A percentile compares a stretch with the other conserved stretches of the same genome.
Conservation (phyloP, 2,113 vertebrate genomes). For the Anoplopoma fimbria region DNA sequence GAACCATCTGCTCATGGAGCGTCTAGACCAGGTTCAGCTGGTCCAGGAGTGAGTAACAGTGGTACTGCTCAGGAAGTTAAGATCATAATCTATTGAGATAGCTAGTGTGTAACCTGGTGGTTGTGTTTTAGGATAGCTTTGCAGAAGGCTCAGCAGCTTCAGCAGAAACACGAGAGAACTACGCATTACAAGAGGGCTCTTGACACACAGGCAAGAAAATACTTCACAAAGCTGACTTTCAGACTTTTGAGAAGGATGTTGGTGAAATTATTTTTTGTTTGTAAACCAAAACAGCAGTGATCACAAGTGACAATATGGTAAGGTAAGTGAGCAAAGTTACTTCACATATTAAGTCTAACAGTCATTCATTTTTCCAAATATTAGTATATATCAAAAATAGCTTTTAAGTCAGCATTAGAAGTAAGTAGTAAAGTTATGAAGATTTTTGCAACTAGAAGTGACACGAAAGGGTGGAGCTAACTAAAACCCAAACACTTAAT, state of each 20-base stretch:
- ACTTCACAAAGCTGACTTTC: neutral
- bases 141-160: constrained; percentile 80
- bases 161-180: constrained; percentile 79
- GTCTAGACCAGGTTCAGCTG: constrained; percentile 83
- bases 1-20: constrained; percentile 75
- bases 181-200: constrained; percentile 82
- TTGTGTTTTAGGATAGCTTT: constrained; percentile 78
- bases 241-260: neutral
- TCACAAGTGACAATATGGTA: no score
- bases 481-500: no score
- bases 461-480: no score
- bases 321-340: no score
- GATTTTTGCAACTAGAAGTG: no score
- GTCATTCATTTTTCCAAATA: no score
- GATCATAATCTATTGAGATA: neutral
- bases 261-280: neutral
- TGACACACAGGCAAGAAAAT: constrained; percentile 83
- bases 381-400: neutral
- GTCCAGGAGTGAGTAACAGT: constrained; percentile 83
- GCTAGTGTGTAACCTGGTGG: neutral
- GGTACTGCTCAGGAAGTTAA: neutral
- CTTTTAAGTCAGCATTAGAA: neutral
- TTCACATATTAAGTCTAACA: no score
- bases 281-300: no score
- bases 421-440: no score